A percentile compares a stretch with the other conserved stretches of the same genome.
These are phyloP conservation scores for Ancistrus triradiatus DNA, from an alignment of 2,113 vertebrate genomes.

Conservation along the genomic window DNA sequence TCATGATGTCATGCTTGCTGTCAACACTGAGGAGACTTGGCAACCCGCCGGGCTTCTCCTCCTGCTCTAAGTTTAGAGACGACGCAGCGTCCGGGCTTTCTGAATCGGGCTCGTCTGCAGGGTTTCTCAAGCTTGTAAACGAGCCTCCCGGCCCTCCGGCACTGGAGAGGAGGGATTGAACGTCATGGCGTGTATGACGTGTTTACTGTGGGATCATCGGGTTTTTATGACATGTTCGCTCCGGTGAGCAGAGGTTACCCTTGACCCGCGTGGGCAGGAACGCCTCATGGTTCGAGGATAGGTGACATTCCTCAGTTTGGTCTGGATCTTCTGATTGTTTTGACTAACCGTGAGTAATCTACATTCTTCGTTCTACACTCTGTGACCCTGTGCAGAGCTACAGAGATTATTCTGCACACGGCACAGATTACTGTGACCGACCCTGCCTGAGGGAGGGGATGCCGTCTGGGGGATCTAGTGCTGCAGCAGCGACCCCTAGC, in stretches of 20 bases:
- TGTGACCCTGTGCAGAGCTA: too few relatives aligned
- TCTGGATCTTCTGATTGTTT: slow-evolving; percentile 52
- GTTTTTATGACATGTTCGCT: too few relatives aligned
- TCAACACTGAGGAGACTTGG: slow-evolving; percentile 46
- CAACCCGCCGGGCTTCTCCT: slow-evolving; percentile 37
- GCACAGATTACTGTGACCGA: too few relatives aligned
- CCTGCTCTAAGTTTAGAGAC: slow-evolving; percentile 10
- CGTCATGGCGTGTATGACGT: slow-evolving; percentile 1
- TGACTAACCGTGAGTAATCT: slow-evolving; percentile 59
- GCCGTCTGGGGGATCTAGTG: too few relatives aligned
- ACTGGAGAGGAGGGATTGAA: too few relatives aligned
- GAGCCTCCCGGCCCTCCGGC: background rate
- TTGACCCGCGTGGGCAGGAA: background rate
- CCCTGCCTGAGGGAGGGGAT: too few relatives aligned
- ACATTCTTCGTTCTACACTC: too few relatives aligned
- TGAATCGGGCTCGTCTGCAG: slow-evolving; percentile 30
- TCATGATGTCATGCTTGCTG: slow-evolving; percentile 58
- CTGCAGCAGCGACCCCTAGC: too few relatives aligned
- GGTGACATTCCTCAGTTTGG: slow-evolving; percentile 40
- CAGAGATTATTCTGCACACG: too few relatives aligned
- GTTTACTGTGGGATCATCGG: background rate
- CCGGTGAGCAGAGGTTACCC: too few relatives aligned
- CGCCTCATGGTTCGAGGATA: slow-evolving; percentile 51
- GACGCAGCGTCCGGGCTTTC: slow-evolving; percentile 36
- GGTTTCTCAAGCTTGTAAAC: slow-evolving; percentile 1